phyloP scores from a whole-genome alignment of 2,888 invertebrate genomes.

The Athrips mouffetella region DNA sequence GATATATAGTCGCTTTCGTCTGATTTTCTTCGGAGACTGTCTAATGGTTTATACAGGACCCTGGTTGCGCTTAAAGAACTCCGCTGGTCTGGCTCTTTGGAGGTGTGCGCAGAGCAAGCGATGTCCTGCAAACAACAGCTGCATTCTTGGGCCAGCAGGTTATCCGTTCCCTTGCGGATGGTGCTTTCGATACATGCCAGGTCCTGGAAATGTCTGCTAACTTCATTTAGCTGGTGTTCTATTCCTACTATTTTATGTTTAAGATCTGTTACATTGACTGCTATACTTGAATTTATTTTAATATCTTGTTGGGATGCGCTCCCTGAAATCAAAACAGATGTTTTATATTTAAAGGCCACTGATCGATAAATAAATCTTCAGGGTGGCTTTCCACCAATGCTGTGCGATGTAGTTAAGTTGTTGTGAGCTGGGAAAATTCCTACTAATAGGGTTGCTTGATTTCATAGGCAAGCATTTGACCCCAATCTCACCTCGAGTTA shows the following conservation, averaged over 20 bases:
- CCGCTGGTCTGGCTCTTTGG: conserved; percentile 26
- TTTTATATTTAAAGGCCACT: not conserved
- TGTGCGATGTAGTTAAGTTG: too few species aligned
- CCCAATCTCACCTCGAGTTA: too few species aligned
- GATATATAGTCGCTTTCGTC: conserved; percentile 34
- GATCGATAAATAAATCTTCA: not conserved
- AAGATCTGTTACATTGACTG: conserved; percentile 54
- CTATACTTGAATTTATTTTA: conserved; percentile 57
- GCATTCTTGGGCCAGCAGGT: conserved; percentile 21
- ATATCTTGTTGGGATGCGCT: conserved; percentile 54
- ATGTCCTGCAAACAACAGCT: conserved; percentile 21
- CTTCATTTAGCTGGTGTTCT: conserved; percentile 51
- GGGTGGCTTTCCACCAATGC: too few species aligned
- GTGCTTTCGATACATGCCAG: conserved; percentile 35
- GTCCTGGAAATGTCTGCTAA: conserved; percentile 49
- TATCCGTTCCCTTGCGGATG: conserved; percentile 31
- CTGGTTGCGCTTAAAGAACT: conserved; percentile 38
- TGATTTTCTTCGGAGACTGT: conserved; percentile 35
- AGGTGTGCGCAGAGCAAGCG: conserved; percentile 23
- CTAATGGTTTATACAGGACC: conserved; percentile 45
- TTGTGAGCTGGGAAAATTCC: too few species aligned
- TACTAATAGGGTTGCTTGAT: too few species aligned
- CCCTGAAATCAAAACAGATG: conserved; percentile 39
- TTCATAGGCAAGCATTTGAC: too few species aligned
- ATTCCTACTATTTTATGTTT: conserved; percentile 55